These are phyloP conservation scores for Chelonus formosanus DNA, from an alignment of 2,888 invertebrate species.

Conservation along the genomic window DNA sequence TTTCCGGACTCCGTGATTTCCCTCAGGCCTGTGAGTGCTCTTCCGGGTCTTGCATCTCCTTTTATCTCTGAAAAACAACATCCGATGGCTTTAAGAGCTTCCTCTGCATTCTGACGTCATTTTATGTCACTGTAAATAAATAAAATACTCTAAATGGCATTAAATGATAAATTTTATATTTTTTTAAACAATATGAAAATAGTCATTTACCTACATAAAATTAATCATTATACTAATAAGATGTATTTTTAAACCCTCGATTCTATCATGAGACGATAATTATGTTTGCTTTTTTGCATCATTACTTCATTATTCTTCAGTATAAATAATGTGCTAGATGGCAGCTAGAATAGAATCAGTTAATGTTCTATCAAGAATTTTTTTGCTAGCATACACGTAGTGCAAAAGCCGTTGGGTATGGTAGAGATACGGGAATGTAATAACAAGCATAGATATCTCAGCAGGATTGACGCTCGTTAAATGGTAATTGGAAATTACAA, in stretches of 20 bases:
- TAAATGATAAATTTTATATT: no score
- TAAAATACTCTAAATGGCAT: not conserved
- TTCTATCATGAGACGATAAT: no score
- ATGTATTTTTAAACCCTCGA: no score
- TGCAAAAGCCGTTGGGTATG: not conserved
- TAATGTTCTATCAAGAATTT: no score
- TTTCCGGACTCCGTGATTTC: constrained; percentile 15
- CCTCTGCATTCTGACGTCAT: constrained; percentile 2
- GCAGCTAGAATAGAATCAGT: no score
- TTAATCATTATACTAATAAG: no score
- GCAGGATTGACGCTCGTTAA: constrained; percentile 7
- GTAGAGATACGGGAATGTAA: not conserved
- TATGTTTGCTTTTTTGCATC: no score
- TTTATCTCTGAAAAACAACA: constrained; percentile 10
- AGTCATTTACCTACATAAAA: no score
- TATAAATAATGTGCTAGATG: no score
- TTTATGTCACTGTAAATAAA: constrained; percentile 1
- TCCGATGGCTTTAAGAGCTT: not conserved
- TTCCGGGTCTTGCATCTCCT: constrained; percentile 14
- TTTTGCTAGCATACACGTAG: not conserved
- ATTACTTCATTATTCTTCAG: no score
- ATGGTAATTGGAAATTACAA: constrained; percentile 10
- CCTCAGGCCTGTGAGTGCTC: constrained; percentile 12
- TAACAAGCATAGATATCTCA: constrained; percentile 4
- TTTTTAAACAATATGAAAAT: no score